Base-by-base conservation (phyloP, 2,888 invertebrate genomes). In the Rambutsinella grinnellia region DNA sequence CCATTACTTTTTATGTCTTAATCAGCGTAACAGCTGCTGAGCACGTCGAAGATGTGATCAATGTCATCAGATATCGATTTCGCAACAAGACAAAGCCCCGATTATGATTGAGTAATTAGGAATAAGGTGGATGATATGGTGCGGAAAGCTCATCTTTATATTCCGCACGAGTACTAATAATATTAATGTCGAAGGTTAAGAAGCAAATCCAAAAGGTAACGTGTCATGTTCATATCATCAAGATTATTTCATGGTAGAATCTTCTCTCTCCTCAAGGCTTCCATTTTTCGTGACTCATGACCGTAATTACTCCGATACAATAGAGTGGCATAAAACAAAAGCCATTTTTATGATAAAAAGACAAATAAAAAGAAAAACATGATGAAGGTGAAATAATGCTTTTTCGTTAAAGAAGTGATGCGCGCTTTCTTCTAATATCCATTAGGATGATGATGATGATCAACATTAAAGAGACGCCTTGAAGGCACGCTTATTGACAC, bases 391-490 rank as follows among this genome's bases (percentile, higher is more conserved):
- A 19, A 26, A 24, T 58, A 21, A 10, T 58, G 10, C 24, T 24
- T 58, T 58, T 58, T 36, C n/a, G n/a, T n/a, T n/a, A n/a, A n/a
- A n/a, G 15, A 3, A 60, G 15, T 24, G 46, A 44, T 57, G 44
- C 1, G 17, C 26, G 24, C 19, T 24, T 51, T 17, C 58, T 23
- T n/a, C 13, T 46, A 28, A 56, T 61, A 56, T 63, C 69, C 69
- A 69, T 69, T 69, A 69, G 69, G 60, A 61, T 69, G n/a, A n/a
- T n/a, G n/a, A n/a, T n/a, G n/a, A n/a, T n/a, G 76, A 76, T 69
- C 76, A 71, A 24, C 54, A 65, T 49, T 54, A 75, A 78, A 72
- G 74, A 36, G 78, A 78, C 74, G 72, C 78, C 78, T 78, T 61
- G 44, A 54, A 63, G 65, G 60, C 57, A 72, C 63, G 60, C 69